Evolutionary conservation across 1,140 invertebrate species (phyloP), one percentile per base, ranked within the genome.

Genomic region (Yoshiicerus persimilis): DNA sequence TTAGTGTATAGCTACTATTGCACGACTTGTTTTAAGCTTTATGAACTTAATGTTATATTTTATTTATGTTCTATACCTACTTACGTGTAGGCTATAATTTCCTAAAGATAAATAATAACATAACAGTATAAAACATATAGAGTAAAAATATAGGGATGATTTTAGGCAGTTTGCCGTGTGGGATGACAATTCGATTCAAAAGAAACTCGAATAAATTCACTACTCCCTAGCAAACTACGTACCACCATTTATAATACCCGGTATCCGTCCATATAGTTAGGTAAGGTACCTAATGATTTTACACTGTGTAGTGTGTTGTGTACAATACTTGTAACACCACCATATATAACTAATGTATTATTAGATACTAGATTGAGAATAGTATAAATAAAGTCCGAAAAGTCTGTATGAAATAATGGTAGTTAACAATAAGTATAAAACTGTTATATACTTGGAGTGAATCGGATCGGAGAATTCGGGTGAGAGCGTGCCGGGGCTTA

Each of bases 401-500:
- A 36, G 32, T 47, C 8, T 85, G 5, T n/a, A 9, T 20, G 16
- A 11, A 1, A 10, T 25, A 70, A 30, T 70, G 64, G 23, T 27
- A 25, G 64, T 70, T 70, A 30, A 70, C 8, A 70, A 25, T 56
- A 56, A 56, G 47, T 70, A 70, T 70, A 70, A 70, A 70, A 70
- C 8, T 70, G 64, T 70, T 70, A 25, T 70, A 70, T 2, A 47
- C 2, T 4, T 3, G 9, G 20, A 36, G 75, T 34, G 34, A 80
- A 77, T 77, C 70, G 70, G 70, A 77, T 80, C 75, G 84, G 56
- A 66, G 84, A 64, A 86, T 86, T 56, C 32, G 32, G 47, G 84
- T 64, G 41, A 62, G 36, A 47, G 86, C 86, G 86, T 87, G 70
- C 75, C 86, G 86, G 86, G 86, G 75, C 75, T 80, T 80, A 80